Evolutionary conservation across 2,797 vertebrate genomes (phyloP).

Genomic region (Urosaurus nigricauda): DNA sequence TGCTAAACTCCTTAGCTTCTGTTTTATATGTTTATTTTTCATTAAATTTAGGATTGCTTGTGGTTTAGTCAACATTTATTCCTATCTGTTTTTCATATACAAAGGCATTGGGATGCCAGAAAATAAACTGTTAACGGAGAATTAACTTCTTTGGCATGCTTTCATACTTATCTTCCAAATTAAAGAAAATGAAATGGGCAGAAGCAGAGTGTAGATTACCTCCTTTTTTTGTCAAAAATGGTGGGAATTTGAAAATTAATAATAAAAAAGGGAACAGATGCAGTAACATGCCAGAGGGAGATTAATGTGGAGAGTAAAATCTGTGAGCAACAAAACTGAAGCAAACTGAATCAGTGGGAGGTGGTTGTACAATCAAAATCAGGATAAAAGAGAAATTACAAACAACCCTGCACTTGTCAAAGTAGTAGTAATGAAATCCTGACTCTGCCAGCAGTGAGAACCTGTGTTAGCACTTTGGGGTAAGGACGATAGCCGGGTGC

Average conservation of each 20-base stretch:
- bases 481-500: slow-evolving; percentile 88
- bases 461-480: slow-evolving; percentile 91
- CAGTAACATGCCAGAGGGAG: slow-evolving; percentile 99
- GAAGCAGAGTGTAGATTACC: slow-evolving; percentile 86
- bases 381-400: slow-evolving; percentile 96
- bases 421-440: slow-evolving; percentile 93
- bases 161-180: slow-evolving; percentile 85
- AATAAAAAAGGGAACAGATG: slow-evolving; percentile 98
- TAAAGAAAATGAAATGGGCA: slow-evolving; percentile 88
- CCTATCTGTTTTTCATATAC: slow-evolving; percentile 82
- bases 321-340: slow-evolving; percentile 99
- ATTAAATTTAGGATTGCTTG: slow-evolving; percentile 76
- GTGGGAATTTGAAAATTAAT: slow-evolving; percentile 93
- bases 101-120: slow-evolving; percentile 82
- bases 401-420: slow-evolving; percentile 92
- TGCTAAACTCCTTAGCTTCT: slow-evolving; percentile 78
- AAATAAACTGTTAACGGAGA: slow-evolving; percentile 86
- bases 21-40: slow-evolving; percentile 80
- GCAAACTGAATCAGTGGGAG: slow-evolving; percentile 98
- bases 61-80: slow-evolving; percentile 81
- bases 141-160: slow-evolving; percentile 86
- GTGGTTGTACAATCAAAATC: slow-evolving; percentile 98
- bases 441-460: slow-evolving; percentile 88
- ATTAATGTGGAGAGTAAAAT: slow-evolving; percentile 95
- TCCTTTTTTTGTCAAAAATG: slow-evolving; percentile 87